Conservation (phyloP, 2,888 invertebrate species). For the Heliconius ethilla region DNA sequence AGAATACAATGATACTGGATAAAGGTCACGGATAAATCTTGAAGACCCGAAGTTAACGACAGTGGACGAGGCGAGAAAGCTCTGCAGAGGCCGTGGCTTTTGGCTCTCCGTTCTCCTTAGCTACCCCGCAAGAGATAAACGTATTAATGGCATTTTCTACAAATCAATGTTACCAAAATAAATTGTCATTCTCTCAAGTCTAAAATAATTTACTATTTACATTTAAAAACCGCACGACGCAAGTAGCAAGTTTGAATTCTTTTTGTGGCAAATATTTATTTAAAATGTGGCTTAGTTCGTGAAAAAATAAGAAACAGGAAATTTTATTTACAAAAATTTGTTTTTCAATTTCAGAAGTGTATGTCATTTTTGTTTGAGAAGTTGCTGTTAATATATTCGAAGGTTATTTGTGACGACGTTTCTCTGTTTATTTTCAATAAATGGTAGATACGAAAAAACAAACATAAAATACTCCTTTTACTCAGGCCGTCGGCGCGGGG, state of each 20-base stretch:
- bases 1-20: too few relatives aligned
- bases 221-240: background rate
- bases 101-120: too few relatives aligned
- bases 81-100: too few relatives aligned
- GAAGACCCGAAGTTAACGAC: too few relatives aligned
- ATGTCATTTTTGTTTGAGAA: background rate
- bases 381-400: background rate
- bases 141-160: too few relatives aligned
- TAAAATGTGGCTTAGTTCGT: background rate
- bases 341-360: background rate
- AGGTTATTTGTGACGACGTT: background rate
- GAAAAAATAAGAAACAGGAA: background rate
- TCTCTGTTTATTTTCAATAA: background rate
- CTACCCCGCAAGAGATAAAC: too few relatives aligned
- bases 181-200: too few relatives aligned
- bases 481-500: background rate
- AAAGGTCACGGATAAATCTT: too few relatives aligned
- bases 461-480: background rate
- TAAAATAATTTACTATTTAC: background rate
- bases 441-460: too few relatives aligned
- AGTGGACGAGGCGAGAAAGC: too few relatives aligned
- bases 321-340: background rate
- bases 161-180: too few relatives aligned
- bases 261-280: slow-evolving; percentile 1
- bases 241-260: background rate